Conservation (phyloP, 2,113 vertebrate genomes). For the Eudyptes chrysolophus region DNA sequence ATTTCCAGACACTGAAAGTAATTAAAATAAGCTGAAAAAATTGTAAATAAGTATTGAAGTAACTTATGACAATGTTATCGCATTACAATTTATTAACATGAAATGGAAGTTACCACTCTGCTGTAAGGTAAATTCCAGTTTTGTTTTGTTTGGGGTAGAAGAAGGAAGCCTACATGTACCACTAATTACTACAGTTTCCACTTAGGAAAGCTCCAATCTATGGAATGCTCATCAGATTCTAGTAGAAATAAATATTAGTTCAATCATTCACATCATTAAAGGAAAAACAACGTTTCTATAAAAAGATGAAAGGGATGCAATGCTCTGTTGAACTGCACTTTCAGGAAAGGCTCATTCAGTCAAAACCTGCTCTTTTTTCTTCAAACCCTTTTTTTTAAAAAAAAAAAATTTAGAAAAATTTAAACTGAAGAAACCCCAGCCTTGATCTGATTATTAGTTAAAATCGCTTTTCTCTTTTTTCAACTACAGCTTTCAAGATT, state of each 20-base stretch:
- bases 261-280: constrained; percentile 3
- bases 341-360: neutral
- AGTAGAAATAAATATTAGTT: neutral
- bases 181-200: constrained; percentile 12
- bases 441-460: neutral
- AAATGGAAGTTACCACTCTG: neutral
- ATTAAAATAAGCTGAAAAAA: neutral
- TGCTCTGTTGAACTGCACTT: neutral
- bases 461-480: neutral
- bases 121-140: neutral
- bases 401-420: neutral
- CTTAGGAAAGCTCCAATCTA: neutral
- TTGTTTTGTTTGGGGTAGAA: neutral
- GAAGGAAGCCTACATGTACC: neutral
- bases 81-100: constrained; percentile 4
- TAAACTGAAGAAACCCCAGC: neutral
- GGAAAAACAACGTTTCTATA: neutral
- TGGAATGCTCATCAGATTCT: neutral
- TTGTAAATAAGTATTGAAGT: neutral
- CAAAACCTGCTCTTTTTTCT: neutral
- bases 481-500: neutral
- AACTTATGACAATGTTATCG: constrained; percentile 1
- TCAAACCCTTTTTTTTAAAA: neutral
- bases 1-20: neutral
- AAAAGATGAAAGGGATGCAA: neutral